Conservation (phyloP, 2,113 vertebrate genomes). For the Phasianus colchicus region DNA sequence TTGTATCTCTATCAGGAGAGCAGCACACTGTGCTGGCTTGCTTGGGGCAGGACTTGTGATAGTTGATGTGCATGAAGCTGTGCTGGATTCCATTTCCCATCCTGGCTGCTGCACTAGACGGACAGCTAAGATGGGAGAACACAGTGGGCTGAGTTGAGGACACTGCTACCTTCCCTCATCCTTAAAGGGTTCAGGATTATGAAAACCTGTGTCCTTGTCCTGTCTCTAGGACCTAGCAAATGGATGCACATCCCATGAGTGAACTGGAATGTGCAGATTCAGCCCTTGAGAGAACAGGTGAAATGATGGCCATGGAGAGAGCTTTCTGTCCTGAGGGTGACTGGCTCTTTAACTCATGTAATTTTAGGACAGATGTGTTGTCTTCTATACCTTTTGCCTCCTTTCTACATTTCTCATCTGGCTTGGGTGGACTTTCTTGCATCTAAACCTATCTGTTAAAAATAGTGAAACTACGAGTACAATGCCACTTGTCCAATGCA, state of each 20-base stretch:
- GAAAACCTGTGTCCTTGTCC: not conserved
- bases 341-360: not conserved
- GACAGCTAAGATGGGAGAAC: not conserved
- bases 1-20: not conserved
- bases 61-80: not conserved
- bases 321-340: not conserved
- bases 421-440: not conserved
- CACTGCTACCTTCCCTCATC: not conserved
- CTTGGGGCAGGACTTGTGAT: not conserved
- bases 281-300: not conserved
- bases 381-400: not conserved
- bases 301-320: not conserved
- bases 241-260: not conserved
- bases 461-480: not conserved
- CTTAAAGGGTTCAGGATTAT: not conserved
- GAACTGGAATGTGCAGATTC: not conserved
- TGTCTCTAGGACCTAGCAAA: not conserved
- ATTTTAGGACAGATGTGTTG: not conserved
- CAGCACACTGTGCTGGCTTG: rapidly evolving
- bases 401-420: not conserved
- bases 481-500: not conserved
- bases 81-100: not conserved
- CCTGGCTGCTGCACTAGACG: not conserved
- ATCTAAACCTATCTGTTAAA: not conserved
- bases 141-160: not conserved